Evolutionary conservation across 2,797 vertebrate species (phyloP), one percentile per base, ranked within the genome.

Genomic region (Podargus strigoides): DNA sequence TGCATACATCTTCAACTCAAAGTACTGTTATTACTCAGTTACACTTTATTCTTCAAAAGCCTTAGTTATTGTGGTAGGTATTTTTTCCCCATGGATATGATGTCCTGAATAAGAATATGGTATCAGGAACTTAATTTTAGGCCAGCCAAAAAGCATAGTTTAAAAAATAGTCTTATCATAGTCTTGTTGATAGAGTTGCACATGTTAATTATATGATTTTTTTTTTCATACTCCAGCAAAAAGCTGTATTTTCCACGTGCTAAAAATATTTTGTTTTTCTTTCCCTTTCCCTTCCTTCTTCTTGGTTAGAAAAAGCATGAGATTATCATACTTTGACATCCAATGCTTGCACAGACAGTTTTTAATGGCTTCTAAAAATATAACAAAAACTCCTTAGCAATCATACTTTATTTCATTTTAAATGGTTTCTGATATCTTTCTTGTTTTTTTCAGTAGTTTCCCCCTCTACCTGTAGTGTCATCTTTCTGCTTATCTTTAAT

Each of bases 401-500:
- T 95, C 82, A n/a, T 30, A n/a, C 37, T 87, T 60, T 39, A 7
- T 59, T 67, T 85, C 1, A 85, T 87, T 86, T 82, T 28, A 79
- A 95, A 81, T 70, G 58, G 52, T 82, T 97, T 89, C 87, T 85
- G 53, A 28, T 92, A 66, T 62, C 20, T 81, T 81, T 93, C 74
- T 87, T 66, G 94, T 16, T 17, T 67, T 95, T 75, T 91, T 63
- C 81, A 74, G 77, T 78, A 91, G 34, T 85, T 95, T 93, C 87
- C 30, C 49, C 41, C 73, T 87, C 73, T 97, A 97, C 97, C 95
- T 97, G 92, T 94, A 95, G 70, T 80, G 34, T 87, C 86, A 93
- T 89, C 60, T 96, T 91, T 94, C 42, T 93, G 58, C 90, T 94
- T 98, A 94, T 97, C 94, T 96, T 89, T 94, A 85, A 96, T 97